Evolutionary conservation across 2,113 vertebrate genomes (phyloP), one percentile per base, ranked within the genome.

Genomic region (Penelope pileata): DNA sequence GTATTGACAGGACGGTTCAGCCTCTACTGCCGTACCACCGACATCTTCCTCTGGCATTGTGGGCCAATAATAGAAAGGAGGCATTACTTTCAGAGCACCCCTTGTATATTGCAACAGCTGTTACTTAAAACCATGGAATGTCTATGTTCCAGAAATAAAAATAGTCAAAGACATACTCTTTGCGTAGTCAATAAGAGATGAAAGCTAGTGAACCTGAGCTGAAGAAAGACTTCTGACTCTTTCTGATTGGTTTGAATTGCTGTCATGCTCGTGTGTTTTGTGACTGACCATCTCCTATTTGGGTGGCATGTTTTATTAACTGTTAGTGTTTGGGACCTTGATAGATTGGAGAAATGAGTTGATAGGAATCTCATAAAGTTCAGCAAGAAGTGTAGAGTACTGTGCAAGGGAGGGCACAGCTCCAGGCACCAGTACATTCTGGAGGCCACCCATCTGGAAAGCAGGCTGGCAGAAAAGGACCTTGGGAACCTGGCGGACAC

Each of bases 271-370:
- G 15, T 56, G 23, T 51, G 34, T 63, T 90, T 43, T 23, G 17
- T 68, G 36, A 59, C 5, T 42, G 15, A 32, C 36, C 19, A 5
- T 70, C 32, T 72, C 24, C 76, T 0, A 0, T 64, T 60, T 67
- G 27, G 77, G 11, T n/a, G 50, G 34, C 7, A 2, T 40, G 34
- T 56, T 94, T 81, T 59, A 45, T 34, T 72, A 40, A 12, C 29
- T 80, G 21, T 62, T 80, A 50, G 53, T 32, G 16, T 38, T 38
- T 40, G 59, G 16, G 24, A 40, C 24, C 26, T 62, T 62, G 34
- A 62, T 15, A 38, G 10, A 4, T 23, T 38, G 24, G 58, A 59
- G 34, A 36, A 59, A 59, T 59, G 58, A 23, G 8, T 59, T 36
- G 34, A 60, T 24, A 60, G 58, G 58, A 60, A 36, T 14, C 58